Base-by-base conservation (phyloP, 2,797 vertebrate genomes). In the Spondyliosoma cantharus region DNA sequence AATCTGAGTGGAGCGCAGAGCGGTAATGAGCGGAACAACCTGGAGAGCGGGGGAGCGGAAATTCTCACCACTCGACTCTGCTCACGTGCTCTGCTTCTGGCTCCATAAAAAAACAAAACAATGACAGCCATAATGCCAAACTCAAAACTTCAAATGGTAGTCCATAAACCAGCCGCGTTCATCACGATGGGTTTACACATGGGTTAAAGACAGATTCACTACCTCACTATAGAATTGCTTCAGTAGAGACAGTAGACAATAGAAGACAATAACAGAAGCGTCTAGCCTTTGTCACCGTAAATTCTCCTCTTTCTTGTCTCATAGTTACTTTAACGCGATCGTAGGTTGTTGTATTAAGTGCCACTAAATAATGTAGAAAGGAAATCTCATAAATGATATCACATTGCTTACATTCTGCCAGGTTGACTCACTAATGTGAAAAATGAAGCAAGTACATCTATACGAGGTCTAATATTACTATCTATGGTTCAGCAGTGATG, bases 331-430 rank as follows among this genome's bases (percentile, higher is more conserved):
- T 27, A 66, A 49, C 53, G 46, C 37, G 32, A 60, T 60, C n/a
- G 59, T 17, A 46, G 0, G 24, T 17, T 67, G 37, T 17, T 74
- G 49, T 19, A 46, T 19, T 62, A 69, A 22, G 15, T 32, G 60
- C 25, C 45, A 58, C 46, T 62, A 57, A 62, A 74, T 54, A 62
- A 62, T 74, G 24, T 37, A 67, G 9, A 46, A 54, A 73, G 57
- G n/a, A 57, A 68, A 69, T 74, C 25, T 64, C 20, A 60, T 76
- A 14, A 37, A 74, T 52, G 48, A 61, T 60, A 20, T 45, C 8
- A 12, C 22, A 70, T 20, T 68, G 52, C 27, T 64, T 50, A 64
- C 48, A 8, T 49, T 53, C 42, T 65, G 48, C 54, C 22, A 75
- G 11, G 11, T 13, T 45, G 19, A 71, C 27, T 43, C 58, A 29